Conservation (phyloP, 2,797 vertebrate species). For the Xyrichtys novacula region DNA sequence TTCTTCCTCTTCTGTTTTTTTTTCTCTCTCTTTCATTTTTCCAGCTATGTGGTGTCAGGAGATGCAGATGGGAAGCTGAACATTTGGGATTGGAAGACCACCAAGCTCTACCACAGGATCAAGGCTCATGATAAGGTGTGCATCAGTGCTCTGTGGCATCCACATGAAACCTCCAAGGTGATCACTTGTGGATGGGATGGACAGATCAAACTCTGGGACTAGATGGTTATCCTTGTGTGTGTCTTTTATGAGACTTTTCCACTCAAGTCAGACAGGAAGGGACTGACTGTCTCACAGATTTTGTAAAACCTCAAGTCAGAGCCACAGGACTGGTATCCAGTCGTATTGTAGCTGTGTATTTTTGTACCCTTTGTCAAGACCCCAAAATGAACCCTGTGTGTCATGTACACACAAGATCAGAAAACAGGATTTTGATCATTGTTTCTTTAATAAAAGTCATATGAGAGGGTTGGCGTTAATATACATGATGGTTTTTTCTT, state of each 20-base stretch:
- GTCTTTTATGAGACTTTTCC: conserved; percentile 4
- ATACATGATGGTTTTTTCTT: conserved; percentile 37
- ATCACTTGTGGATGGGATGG: conserved; percentile 99
- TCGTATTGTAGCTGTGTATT: conserved; percentile 65
- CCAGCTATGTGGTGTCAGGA: conserved; percentile 97
- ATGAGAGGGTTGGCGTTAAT: conserved; percentile 12
- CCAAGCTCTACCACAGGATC: conserved; percentile 97
- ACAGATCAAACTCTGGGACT: conserved; percentile 98
- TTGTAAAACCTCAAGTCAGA: conserved; percentile 31
- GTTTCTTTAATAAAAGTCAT: conserved; percentile 17
- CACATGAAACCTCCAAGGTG: conserved; percentile 98
- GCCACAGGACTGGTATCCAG: conserved; percentile 86
- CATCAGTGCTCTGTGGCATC: conserved; percentile 98
- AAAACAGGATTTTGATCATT: conserved; percentile 31
- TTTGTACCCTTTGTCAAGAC: conserved; percentile 48
- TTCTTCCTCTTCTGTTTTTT: background rate
- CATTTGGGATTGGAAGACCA: conserved; percentile 99
- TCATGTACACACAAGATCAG: conserved; percentile 51
- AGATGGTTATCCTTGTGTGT: conserved; percentile 31
- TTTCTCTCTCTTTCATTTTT: background rate
- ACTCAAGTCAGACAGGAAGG: background rate
- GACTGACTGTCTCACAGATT: conserved; percentile 18
- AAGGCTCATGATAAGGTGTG: conserved; percentile 99
- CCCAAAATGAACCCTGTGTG: conserved; percentile 30
- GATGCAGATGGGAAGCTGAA: conserved; percentile 98